Percentiles rank a stretch among this genome's conserved stretches.
Evolutionary conservation across 2,113 vertebrate species (phyloP).

Genomic region (Pontoporia blainvillei): DNA sequence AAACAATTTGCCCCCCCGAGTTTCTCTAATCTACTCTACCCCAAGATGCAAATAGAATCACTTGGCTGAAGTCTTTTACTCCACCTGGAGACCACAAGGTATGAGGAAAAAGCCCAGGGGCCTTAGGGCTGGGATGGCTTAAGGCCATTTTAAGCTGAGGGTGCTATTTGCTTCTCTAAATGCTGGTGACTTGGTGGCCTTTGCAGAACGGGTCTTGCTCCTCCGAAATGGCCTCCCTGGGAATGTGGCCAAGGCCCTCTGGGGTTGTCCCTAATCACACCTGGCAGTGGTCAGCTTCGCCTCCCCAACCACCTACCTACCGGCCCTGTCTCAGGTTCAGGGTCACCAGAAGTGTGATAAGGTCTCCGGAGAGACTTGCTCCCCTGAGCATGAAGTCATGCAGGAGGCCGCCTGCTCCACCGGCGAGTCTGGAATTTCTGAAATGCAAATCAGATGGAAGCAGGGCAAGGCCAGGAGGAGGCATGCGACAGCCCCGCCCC

Average conservation of each 20-base stretch:
- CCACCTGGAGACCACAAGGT: background rate
- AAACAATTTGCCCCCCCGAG: background rate
- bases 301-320: background rate
- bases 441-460: slow-evolving; percentile 43
- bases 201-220: background rate
- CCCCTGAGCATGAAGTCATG: slow-evolving; percentile 43
- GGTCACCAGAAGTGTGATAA: background rate
- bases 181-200: background rate
- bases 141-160: background rate
- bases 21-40: background rate
- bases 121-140: background rate
- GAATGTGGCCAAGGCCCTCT: background rate
- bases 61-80: background rate
- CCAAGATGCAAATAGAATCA: background rate
- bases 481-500: background rate
- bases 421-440: slow-evolving; percentile 23
- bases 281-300: background rate
- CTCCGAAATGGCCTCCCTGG: background rate
- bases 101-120: background rate
- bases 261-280: background rate
- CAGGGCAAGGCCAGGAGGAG: background rate
- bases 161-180: background rate
- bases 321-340: background rate
- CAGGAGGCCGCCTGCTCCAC: slow-evolving; percentile 6
- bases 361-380: background rate